A percentile compares a stretch with the other conserved stretches of the same genome.
Conservation (phyloP, 2,888 invertebrate species). For the Latrodectus elegans region DNA sequence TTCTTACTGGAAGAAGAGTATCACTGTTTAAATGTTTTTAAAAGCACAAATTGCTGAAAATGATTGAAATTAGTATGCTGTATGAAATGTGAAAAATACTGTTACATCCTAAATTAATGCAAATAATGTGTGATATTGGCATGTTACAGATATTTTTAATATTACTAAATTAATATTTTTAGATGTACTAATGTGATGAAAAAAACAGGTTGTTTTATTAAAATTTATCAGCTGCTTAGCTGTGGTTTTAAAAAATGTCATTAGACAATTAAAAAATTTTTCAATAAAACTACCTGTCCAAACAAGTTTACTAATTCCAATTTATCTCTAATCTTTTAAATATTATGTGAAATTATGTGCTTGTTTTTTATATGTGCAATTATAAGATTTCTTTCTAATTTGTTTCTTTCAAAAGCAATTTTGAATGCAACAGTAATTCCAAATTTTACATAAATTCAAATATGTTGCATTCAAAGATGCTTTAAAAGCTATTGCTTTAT, state of each 20-base stretch:
- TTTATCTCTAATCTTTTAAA: no score
- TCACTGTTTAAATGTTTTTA: no score
- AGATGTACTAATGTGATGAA: slow-evolving; percentile 5
- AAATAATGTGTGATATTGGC: no score
- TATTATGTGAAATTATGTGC: neutral
- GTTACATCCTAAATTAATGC: no score
- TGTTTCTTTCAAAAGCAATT: slow-evolving; percentile 16
- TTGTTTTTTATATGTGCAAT: slow-evolving; percentile 10
- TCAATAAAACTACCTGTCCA: slow-evolving; percentile 3
- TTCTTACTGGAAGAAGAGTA: neutral
- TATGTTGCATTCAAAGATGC: slow-evolving; percentile 32
- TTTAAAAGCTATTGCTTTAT: slow-evolving; percentile 37
- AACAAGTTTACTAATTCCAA: neutral
- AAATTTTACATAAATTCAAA: no score
- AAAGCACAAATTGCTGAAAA: no score
- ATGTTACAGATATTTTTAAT: no score
- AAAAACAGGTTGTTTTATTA: slow-evolving; percentile 1
- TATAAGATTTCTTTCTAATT: slow-evolving; percentile 17
- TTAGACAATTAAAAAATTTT: slow-evolving; percentile 1
- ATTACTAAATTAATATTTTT: neutral
- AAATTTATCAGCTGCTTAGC: neutral
- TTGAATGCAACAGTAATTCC: neutral
- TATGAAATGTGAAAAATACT: no score
- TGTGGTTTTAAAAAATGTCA: neutral
- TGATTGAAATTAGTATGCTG: no score